These are phyloP conservation scores for Cyprinodon tularosa DNA, from an alignment of 2,113 vertebrate genomes.

Conservation along the genomic window DNA sequence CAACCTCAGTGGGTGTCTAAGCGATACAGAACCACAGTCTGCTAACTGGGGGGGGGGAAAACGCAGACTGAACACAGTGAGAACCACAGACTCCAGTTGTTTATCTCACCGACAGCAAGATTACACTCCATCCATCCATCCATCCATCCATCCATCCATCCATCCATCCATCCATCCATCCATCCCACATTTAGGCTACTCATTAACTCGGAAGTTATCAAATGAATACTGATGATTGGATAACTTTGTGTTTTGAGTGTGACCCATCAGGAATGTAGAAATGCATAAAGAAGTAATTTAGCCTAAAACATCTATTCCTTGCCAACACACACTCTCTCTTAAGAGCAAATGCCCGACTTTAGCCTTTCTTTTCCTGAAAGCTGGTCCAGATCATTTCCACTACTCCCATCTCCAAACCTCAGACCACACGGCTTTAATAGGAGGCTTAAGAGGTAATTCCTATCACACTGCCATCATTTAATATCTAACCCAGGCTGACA, in stretches of 20 bases:
- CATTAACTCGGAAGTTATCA: constrained; percentile 39
- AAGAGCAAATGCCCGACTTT: constrained; percentile 31
- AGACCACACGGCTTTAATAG: constrained; percentile 75
- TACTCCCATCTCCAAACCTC: constrained; percentile 68
- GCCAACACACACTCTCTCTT: constrained; percentile 29
- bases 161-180: constrained; percentile 34
- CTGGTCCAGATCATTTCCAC: constrained; percentile 61
- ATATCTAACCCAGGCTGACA: constrained; percentile 74
- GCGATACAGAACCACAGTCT: constrained; percentile 52
- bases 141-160: constrained; percentile 34
- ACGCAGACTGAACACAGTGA: constrained; percentile 67
- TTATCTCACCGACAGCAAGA: constrained; percentile 34
- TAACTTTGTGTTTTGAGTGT: background rate
- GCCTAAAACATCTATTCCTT: constrained; percentile 45
- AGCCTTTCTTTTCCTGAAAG: constrained; percentile 53
- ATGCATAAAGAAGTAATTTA: constrained; percentile 42
- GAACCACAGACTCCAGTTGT: constrained; percentile 71
- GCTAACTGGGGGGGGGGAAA: constrained; percentile 59
- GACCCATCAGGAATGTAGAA: constrained; percentile 14
- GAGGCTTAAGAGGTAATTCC: constrained; percentile 79
- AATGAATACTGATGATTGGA: constrained; percentile 14
- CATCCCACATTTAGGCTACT: constrained; percentile 28
- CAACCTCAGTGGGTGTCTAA: constrained; percentile 39
- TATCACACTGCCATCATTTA: constrained; percentile 78
- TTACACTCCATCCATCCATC: constrained; percentile 26